Conservation (phyloP, 1,140 invertebrate species). For the Arctopsyche grandis region DNA sequence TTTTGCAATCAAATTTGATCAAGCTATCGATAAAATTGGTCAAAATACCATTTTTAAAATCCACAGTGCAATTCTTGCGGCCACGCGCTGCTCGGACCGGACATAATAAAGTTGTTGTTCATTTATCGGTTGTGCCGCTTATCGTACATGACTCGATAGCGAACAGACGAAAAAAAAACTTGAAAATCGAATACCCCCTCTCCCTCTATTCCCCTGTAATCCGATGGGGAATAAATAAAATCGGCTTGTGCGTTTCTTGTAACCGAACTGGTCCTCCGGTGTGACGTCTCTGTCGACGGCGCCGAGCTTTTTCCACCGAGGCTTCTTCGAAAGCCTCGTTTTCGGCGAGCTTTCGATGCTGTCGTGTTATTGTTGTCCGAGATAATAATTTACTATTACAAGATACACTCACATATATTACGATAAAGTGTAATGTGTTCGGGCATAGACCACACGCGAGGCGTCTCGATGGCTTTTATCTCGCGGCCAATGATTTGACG, state of each 20-base stretch:
- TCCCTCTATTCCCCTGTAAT: background rate
- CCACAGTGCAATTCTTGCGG: constrained; percentile 31
- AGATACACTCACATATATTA: constrained; percentile 47
- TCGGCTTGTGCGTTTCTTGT: background rate
- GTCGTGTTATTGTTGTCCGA: constrained; percentile 10
- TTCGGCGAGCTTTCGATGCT: constrained; percentile 34
- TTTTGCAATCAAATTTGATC: no score
- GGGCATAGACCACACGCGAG: constrained; percentile 51
- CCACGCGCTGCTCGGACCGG: constrained; percentile 40
- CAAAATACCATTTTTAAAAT: no score
- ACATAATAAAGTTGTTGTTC: constrained; percentile 54
- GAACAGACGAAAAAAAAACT: constrained; percentile 27
- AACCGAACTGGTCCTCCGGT: constrained; percentile 11
- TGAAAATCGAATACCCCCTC: no score
- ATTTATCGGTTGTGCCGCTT: constrained; percentile 50
- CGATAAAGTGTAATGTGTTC: constrained; percentile 52
- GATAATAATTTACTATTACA: constrained; percentile 53
- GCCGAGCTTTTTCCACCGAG: background rate
- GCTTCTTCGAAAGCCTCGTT: background rate
- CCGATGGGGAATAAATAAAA: background rate
- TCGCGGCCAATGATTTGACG: constrained; percentile 51
- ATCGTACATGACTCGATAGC: constrained; percentile 52
- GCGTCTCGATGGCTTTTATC: constrained; percentile 52
- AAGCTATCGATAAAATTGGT: no score
- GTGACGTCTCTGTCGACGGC: background rate